These are phyloP conservation scores for Lagothrix lagotricha DNA, from an alignment of 2,797 vertebrate genomes.

Conservation along the genomic window DNA sequence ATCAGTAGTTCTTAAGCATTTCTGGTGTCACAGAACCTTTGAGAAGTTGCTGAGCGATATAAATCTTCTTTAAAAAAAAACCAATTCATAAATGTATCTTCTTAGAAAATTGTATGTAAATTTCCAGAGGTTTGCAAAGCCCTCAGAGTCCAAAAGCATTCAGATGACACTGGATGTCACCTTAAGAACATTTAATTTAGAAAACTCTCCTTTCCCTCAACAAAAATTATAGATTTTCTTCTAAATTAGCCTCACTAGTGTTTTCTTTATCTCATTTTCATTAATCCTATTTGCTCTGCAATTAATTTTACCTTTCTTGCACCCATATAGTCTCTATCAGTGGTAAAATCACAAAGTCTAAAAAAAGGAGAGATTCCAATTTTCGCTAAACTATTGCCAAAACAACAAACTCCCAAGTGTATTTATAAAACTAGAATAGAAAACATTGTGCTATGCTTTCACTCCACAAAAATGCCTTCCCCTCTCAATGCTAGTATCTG, in stretches of 20 bases:
- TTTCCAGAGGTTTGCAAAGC: not conserved
- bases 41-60: not conserved
- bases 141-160: not conserved
- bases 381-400: not conserved
- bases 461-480: not conserved
- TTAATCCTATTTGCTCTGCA: not conserved
- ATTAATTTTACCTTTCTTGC: not conserved
- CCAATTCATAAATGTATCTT: not conserved
- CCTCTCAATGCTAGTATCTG: not conserved
- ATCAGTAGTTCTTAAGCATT: not conserved
- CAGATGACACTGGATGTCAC: accelerated
- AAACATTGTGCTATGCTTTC: accelerated
- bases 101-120: not conserved
- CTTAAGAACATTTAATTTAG: accelerated
- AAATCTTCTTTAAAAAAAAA: not conserved
- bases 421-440: not conserved
- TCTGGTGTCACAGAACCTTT: not conserved
- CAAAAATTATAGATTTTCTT: not conserved
- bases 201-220: not conserved
- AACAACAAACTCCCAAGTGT: not conserved
- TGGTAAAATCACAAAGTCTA: not conserved
- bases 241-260: not conserved
- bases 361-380: not conserved
- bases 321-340: not conserved
- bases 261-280: not conserved